Conservation (phyloP, 2,888 invertebrate species). For the Diogma glabrata region DNA sequence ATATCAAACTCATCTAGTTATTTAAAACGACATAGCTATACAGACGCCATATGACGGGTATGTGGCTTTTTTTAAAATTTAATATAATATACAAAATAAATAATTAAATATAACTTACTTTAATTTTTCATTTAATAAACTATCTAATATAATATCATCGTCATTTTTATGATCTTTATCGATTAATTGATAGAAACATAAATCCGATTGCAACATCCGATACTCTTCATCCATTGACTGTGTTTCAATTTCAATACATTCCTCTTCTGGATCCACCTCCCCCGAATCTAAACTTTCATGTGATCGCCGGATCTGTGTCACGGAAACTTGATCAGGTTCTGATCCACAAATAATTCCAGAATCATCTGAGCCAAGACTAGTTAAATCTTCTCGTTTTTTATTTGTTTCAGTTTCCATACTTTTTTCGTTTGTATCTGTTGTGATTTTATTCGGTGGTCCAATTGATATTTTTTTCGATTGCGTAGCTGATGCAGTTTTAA, state of each 20-base stretch:
- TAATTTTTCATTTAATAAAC: conserved; percentile 18
- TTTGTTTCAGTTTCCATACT: conserved; percentile 12
- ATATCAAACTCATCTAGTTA: too few relatives aligned
- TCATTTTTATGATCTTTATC: conserved; percentile 29
- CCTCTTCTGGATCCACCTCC: conserved; percentile 46
- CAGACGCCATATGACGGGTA: too few relatives aligned
- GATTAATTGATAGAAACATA: conserved; percentile 32
- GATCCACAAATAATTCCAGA: conserved; percentile 45
- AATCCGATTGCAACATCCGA: conserved; percentile 32
- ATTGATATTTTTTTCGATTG: conserved; percentile 14
- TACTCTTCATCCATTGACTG: conserved; percentile 37
- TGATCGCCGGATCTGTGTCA: conserved; percentile 43
- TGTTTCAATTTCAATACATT: conserved; percentile 39
- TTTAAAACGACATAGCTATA: too few relatives aligned
- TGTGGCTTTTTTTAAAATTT: too few relatives aligned
- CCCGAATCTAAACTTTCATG: conserved; percentile 65
- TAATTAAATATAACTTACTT: background rate
- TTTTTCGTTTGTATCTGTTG: too few relatives aligned
- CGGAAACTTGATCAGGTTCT: conserved; percentile 36
- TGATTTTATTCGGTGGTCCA: conserved; percentile 14
- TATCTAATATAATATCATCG: conserved; percentile 20
- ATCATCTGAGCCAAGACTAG: conserved; percentile 47
- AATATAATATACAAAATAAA: too few relatives aligned
- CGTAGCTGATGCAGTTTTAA: conserved; percentile 17
- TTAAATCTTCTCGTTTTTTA: conserved; percentile 40